Percentiles rank a stretch among this genome's conserved stretches.
Evolutionary conservation across 2,888 invertebrate species (phyloP).

Genomic region (Brenthis ino): DNA sequence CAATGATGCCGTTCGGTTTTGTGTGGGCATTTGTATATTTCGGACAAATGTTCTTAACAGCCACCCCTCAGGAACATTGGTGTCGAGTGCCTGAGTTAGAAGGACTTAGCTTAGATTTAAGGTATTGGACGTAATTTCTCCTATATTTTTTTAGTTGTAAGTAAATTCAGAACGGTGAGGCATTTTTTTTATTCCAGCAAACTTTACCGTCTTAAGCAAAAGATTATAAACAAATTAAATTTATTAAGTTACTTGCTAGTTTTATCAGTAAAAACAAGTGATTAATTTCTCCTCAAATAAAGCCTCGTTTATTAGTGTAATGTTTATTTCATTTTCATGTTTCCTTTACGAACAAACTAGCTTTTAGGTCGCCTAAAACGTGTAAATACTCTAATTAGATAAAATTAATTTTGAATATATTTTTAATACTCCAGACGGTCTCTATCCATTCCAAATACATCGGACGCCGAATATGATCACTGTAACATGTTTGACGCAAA

Average conservation of each 20-base stretch:
- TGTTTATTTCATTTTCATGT: too few relatives aligned
- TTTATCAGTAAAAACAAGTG: neutral
- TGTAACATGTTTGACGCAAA: constrained; percentile 56
- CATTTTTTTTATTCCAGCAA: too few relatives aligned
- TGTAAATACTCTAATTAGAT: neutral
- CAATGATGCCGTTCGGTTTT: constrained; percentile 52
- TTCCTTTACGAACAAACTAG: too few relatives aligned
- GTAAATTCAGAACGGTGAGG: too few relatives aligned
- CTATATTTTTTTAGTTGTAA: neutral
- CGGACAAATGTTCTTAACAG: constrained; percentile 58
- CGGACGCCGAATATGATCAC: constrained; percentile 47
- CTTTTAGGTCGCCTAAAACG: too few relatives aligned
- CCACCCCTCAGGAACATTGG: constrained; percentile 60
- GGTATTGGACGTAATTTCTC: constrained; percentile 41
- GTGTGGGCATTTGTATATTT: constrained; percentile 54
- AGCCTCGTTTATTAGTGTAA: too few relatives aligned
- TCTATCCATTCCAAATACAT: constrained; percentile 55
- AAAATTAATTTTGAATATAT: constrained; percentile 18
- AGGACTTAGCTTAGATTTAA: constrained; percentile 48
- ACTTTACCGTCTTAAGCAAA: too few relatives aligned
- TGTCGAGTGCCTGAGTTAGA: constrained; percentile 56
- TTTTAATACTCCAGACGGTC: constrained; percentile 46
- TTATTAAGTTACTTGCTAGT: neutral
- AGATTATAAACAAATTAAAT: too few relatives aligned
- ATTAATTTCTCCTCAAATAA: too few relatives aligned